Base-by-base conservation (phyloP, 2,797 vertebrate species). In the Oophaga sylvatica region DNA sequence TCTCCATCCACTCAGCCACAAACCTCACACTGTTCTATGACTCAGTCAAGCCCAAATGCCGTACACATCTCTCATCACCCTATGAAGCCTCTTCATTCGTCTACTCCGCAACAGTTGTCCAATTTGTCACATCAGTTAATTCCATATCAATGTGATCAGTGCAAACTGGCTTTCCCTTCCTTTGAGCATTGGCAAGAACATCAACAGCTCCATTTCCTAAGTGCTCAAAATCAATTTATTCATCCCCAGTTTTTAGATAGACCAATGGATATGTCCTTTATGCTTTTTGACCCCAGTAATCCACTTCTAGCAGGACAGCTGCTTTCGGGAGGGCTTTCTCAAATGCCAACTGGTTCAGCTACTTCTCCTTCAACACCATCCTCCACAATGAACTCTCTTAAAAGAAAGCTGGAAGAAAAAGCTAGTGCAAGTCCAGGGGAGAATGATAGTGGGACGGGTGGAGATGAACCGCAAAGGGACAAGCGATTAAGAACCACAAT, bases 131-230 rank as follows among this genome's bases (percentile, higher is more conserved):
- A 98, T 90, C 98, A 99, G 92, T 95, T 99, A 92, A 97, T 99
- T 92, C 97, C 95, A 0, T 99, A 99, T 94, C 98, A 99, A 94
- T 99, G 98, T 91, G 98, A 99, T 92, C 98, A 99, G 93, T 99
- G 98, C 92, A 99, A 99, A 91, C 93, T 99, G 91, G 98, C 96
- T 6, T 99, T 99, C 90, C 98, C 98, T 41, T 99, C 98, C 0
- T 99, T 99, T 81, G 98, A 99, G 91, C 98, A 99, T 93, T 99
- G 98, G 98, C 98, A 99, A 91, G 98, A 99, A 92, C 98, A 99
- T 94, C 98, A 99, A 95, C 98, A 99, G 91, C 96, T 99, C 87
- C 98, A 99, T 92, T 99, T 99, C 92, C 94, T 99, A 90, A 98
- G 98, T 87, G 97, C 98, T 68, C 98, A 99, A 93, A 99, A 97